phyloP scores from a whole-genome alignment of 2,888 invertebrate genomes.

The Stratiomys singularior region DNA sequence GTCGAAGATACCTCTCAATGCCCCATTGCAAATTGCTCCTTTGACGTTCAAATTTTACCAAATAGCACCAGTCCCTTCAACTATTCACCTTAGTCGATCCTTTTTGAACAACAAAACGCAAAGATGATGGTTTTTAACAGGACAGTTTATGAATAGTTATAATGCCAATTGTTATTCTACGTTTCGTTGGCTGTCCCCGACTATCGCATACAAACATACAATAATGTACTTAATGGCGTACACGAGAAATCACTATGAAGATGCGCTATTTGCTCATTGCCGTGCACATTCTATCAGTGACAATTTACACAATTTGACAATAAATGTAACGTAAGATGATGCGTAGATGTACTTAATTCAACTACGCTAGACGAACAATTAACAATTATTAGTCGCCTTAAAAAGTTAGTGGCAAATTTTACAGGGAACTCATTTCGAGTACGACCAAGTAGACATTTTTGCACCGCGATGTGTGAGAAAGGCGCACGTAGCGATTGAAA shows the following conservation, averaged over 20 bases:
- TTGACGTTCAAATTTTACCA: too few species aligned
- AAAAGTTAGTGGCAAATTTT: constrained; percentile 1
- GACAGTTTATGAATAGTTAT: not conserved
- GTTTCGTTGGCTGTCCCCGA: constrained; percentile 9
- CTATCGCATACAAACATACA: constrained; percentile 31
- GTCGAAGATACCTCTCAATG: too few species aligned
- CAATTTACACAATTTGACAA: constrained; percentile 10
- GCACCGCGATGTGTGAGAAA: constrained; percentile 16
- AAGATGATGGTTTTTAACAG: too few species aligned
- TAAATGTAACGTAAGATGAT: not conserved
- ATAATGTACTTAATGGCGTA: constrained; percentile 27
- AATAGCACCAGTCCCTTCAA: too few species aligned
- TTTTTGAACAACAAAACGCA: too few species aligned
- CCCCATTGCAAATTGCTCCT: too few species aligned
- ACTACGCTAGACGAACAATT: not conserved
- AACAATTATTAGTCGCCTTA: not conserved
- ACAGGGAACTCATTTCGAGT: not conserved
- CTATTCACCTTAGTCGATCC: too few species aligned
- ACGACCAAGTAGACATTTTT: constrained; percentile 32
- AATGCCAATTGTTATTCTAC: not conserved
- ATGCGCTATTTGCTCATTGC: not conserved
- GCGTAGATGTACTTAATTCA: not conserved
- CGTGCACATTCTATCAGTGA: not conserved
- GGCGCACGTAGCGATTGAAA: not conserved
- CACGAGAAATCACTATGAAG: constrained; percentile 30